Conservation (phyloP, 2,888 invertebrate genomes). For the Fragum sueziense region DNA sequence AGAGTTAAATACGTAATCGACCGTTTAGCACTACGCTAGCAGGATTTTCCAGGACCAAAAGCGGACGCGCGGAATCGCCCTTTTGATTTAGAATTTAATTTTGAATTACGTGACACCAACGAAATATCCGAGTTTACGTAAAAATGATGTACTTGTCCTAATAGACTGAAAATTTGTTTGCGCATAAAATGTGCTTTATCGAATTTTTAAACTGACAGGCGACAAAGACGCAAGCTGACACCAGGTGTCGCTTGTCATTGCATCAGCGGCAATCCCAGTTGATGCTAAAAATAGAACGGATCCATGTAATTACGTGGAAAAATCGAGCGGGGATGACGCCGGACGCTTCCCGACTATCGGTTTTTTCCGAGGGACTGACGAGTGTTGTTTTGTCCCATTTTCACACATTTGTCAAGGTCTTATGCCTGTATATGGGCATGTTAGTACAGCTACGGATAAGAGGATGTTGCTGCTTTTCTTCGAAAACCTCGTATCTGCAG, state of each 20-base stretch:
- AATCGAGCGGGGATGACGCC: background rate
- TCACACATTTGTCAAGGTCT: background rate
- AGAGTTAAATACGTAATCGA: conserved; percentile 26
- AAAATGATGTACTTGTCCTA: no score
- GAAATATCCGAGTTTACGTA: no score
- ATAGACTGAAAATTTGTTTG: no score
- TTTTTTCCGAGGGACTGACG: background rate
- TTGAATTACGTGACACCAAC: no score
- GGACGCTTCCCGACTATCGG: background rate
- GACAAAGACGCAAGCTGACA: background rate
- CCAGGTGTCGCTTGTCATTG: background rate
- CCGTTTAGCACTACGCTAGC: conserved; percentile 17
- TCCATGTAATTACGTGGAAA: conserved; percentile 7
- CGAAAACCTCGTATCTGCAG: no score
- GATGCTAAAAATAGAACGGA: conserved; percentile 9
- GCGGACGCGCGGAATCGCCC: background rate
- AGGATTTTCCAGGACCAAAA: background rate
- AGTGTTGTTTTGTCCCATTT: background rate
- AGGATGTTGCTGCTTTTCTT: no score
- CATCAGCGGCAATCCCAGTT: conserved; percentile 12
- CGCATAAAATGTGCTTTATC: no score
- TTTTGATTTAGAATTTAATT: background rate
- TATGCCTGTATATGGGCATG: background rate
- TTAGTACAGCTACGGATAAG: no score
- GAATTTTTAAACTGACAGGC: background rate